Evolutionary conservation across 1,140 invertebrate genomes (phyloP).

Genomic region (Drosophila gunungcola): DNA sequence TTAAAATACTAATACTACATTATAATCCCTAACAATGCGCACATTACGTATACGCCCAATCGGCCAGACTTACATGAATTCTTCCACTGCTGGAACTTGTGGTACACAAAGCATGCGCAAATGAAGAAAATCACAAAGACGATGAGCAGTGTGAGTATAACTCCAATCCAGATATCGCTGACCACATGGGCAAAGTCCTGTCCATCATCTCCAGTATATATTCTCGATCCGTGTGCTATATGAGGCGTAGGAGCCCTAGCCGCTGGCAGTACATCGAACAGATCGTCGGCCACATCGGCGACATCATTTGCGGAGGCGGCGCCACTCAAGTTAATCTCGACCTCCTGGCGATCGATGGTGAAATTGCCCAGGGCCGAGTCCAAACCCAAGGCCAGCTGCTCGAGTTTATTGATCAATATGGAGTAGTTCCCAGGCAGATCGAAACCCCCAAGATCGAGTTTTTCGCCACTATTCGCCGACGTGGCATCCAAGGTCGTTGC

Average conservation of each 20-base stretch:
- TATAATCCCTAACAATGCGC: too few relatives aligned
- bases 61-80: constrained; percentile 86
- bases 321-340: constrained; percentile 71
- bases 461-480: constrained; percentile 55
- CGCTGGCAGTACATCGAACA: constrained; percentile 61
- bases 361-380: constrained; percentile 76
- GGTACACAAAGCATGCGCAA: constrained; percentile 87
- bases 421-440: constrained; percentile 84
- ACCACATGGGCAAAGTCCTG: constrained; percentile 80
- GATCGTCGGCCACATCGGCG: constrained; percentile 62
- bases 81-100: constrained; percentile 89
- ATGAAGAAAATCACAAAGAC: constrained; percentile 87
- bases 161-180: constrained; percentile 88
- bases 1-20: too few relatives aligned
- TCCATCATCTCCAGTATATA: constrained; percentile 72
- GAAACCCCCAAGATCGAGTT: constrained; percentile 66
- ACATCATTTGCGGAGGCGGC: constrained; percentile 61
- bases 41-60: constrained; percentile 48
- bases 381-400: constrained; percentile 75
- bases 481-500: constrained; percentile 43
- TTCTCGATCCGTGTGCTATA: constrained; percentile 56
- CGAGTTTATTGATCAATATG: constrained; percentile 82
- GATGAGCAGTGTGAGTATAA: constrained; percentile 87
- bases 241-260: constrained; percentile 61
- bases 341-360: constrained; percentile 77